Base-by-base conservation (phyloP, 2,888 invertebrate species). In the Drosophila kanekoi region DNA sequence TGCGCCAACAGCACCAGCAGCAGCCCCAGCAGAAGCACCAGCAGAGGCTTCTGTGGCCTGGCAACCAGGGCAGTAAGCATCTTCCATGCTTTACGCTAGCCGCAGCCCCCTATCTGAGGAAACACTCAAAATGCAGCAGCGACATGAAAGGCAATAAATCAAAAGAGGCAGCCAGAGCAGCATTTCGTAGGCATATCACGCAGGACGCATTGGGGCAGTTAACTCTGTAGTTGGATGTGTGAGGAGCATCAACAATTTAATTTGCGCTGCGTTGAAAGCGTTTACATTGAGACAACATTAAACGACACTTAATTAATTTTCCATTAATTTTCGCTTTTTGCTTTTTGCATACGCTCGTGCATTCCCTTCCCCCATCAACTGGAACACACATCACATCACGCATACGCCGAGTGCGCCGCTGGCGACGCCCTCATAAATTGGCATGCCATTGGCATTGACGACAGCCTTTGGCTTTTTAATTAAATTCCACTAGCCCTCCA, bases 271-370 rank as follows among this genome's bases (percentile, higher is more conserved):
- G 87, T 72, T 83, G 87, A 83, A 86, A 83, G 82, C 87, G 84
- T 83, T 83, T 83, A 78, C 87, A 83, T 83, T 83, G 82, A 81
- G 87, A 83, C 82, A 83, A 83, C 84, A 83, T 83, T 86, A 83
- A 83, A 70, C 79, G 87, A 72, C 82, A 83, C 82, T 83, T 83
- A 86, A 83, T 83, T 86, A 83, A 83, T 83, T 83, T 83, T 83
- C 87, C 87, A 83, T 83, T 86, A 81, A 83, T 83, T 80, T 86
- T 77, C 66, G 61, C 77, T 70, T 79, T 74, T 65, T 64, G 33
- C 66, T 56, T 33, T 64, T 54, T 56, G 52, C 68, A 53, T 60
- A 18, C 57, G 23, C 37, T 16, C 8, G 2, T 10, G 6, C 16
- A 6, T 28, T 10, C 3, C 4, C 14, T 38, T 11, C 6, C 9